phyloP scores from a whole-genome alignment of 1,140 invertebrate species.

The Drosophila asahinai region DNA sequence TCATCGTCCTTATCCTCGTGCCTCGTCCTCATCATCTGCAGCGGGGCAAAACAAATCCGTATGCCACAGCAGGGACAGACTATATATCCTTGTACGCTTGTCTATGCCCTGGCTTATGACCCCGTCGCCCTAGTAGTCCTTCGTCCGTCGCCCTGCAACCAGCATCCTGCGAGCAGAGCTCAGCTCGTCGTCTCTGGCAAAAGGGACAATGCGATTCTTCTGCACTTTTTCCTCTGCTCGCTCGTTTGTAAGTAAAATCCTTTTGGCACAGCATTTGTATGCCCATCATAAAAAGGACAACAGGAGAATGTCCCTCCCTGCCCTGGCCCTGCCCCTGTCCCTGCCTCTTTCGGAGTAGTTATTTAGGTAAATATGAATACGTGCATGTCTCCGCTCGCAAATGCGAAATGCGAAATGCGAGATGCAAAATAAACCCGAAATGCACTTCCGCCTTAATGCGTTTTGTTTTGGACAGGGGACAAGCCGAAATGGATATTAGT shows the following conservation, averaged over 20 bases:
- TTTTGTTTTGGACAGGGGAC: conserved; percentile 65
- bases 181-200: conserved; percentile 2
- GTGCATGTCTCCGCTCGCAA: conserved; percentile 60
- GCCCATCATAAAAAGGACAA: conserved; percentile 72
- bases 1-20: conserved; percentile 54
- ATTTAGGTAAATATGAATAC: conserved; percentile 71
- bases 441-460: conserved; percentile 78
- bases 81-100: conserved; percentile 60
- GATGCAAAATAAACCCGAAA: conserved; percentile 64
- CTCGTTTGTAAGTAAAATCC: conserved; percentile 78
- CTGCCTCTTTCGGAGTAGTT: conserved; percentile 13
- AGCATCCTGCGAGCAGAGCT: background rate
- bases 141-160: background rate
- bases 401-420: conserved; percentile 42
- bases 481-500: conserved; percentile 48
- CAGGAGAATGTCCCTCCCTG: conserved; percentile 21
- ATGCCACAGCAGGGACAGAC: conserved; percentile 51
- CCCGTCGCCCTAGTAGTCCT: conserved; percentile 19
- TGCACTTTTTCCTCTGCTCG: conserved; percentile 72
- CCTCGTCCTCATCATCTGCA: conserved; percentile 63
- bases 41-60: conserved; percentile 62
- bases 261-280: conserved; percentile 70
- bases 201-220: conserved; percentile 73
- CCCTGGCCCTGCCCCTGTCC: background rate
- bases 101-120: conserved; percentile 57